A percentile compares a stretch with the other conserved stretches of the same genome.
phyloP scores from a whole-genome alignment of 2,797 vertebrate genomes.

The Tragelaphus oryx region DNA sequence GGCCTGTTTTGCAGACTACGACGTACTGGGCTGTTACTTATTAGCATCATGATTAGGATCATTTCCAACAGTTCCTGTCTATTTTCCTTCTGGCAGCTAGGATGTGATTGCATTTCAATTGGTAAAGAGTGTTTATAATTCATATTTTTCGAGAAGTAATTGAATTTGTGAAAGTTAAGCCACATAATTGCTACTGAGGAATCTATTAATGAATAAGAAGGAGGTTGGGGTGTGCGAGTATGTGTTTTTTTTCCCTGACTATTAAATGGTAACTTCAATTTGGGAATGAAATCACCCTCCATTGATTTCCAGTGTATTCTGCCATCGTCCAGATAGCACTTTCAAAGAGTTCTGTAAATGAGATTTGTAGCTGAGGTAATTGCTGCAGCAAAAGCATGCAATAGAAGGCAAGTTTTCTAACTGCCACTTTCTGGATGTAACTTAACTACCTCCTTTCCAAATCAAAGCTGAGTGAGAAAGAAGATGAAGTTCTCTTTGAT shows the following conservation, averaged over 20 bases:
- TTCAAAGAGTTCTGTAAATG: conserved; percentile 83
- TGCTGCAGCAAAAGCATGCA: conserved; percentile 79
- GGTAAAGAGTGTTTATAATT: conserved; percentile 76
- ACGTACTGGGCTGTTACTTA: conserved; percentile 73
- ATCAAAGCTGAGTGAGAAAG: conserved; percentile 43
- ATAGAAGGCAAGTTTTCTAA: conserved; percentile 71
- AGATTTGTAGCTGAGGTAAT: conserved; percentile 82
- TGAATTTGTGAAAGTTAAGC: conserved; percentile 70
- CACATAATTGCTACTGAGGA: conserved; percentile 74
- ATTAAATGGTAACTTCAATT: conserved; percentile 79
- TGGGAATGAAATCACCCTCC: conserved; percentile 79
- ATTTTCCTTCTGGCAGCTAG: conserved; percentile 74
- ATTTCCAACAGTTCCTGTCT: conserved; percentile 75
- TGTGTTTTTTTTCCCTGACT: conserved; percentile 55
- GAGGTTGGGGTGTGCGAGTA: not conserved
- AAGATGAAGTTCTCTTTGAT: conserved; percentile 37
- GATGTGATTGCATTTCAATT: conserved; percentile 71
- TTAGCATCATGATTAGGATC: conserved; percentile 76
- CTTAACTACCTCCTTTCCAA: conserved; percentile 78
- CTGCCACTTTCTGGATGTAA: conserved; percentile 74
- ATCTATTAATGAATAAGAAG: conserved; percentile 75
- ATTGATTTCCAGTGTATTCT: conserved; percentile 82
- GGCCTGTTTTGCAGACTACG: conserved; percentile 70
- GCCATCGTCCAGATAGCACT: conserved; percentile 72
- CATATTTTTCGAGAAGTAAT: conserved; percentile 73